Evolutionary conservation across 2,113 vertebrate species (phyloP), one percentile per base, ranked within the genome.

Genomic region (Cariama cristata): DNA sequence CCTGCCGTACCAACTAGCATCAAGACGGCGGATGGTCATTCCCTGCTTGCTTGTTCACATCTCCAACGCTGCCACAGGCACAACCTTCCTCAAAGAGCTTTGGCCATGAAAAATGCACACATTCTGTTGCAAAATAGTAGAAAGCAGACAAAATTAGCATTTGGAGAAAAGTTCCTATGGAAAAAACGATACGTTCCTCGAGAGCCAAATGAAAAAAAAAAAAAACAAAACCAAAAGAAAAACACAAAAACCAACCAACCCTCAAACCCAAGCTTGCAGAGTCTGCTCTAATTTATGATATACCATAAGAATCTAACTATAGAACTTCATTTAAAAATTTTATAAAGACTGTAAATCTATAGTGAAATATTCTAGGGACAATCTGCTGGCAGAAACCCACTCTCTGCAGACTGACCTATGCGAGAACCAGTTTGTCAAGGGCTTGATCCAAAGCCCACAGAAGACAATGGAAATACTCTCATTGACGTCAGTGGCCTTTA

Each of bases 281-380:
- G 42, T 82, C 58, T 91, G 89, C 88, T 94, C 86, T 96, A 94
- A 97, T 97, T 96, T 96, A 96, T 93, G 86, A 95, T 96, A 92
- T 91, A 95, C 95, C 88, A 93, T 95, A 94, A 84, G 94, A 97
- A 92, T 97, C 95, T 96, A 97, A 96, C 97, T 97, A 95, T 96
- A 96, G 95, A 97, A 95, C 95, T 94, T 92, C 96, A 93, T 98
- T 97, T 96, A 66, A 95, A 95, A 93, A 89, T 94, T 92, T 94
- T 96, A 95, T 97, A 95, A 96, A 92, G 95, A 86, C 87, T 96
- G 94, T 97, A 97, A 97, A 97, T 95, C 87, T 92, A 22, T 55
- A 89, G 59, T 19, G 79, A 82, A 97, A 91, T 45, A 73, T 96
- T 96, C 92, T 96, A 92, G 92, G 95, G 95, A 96, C 91, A 97